Evolutionary conservation across 1,140 invertebrate species (phyloP).

Genomic region (Pteromalus puparum): DNA sequence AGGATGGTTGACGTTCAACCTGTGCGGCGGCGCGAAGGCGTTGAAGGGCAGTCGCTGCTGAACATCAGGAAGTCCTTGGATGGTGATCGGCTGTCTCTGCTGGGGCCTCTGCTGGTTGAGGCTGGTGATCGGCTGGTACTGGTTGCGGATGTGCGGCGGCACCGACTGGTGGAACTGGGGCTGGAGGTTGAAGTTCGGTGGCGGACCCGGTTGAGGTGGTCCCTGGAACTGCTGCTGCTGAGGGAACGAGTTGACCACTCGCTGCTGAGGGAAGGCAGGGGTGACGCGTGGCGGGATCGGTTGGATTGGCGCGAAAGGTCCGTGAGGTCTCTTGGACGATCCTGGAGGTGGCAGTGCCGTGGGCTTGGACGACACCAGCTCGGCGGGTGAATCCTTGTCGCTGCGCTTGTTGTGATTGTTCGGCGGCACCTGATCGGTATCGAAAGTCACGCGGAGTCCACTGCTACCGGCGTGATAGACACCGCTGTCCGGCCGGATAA

Average conservation of each 20-base stretch:
- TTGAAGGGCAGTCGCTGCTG: conserved; percentile 66
- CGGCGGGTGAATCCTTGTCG: conserved; percentile 66
- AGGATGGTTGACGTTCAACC: conserved; percentile 65
- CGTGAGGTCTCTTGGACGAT: conserved; percentile 69
- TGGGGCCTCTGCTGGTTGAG: conserved; percentile 54
- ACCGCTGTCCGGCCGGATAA: conserved; percentile 90
- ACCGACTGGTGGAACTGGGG: conserved; percentile 59
- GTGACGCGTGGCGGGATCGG: conserved; percentile 69
- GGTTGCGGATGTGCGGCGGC: conserved; percentile 49
- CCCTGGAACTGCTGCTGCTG: conserved; percentile 64
- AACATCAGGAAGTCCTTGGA: conserved; percentile 70
- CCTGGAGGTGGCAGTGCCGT: conserved; percentile 58
- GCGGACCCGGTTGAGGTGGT: conserved; percentile 65
- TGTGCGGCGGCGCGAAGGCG: conserved; percentile 60
- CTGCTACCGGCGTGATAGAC: conserved; percentile 83
- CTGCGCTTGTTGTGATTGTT: conserved; percentile 73
- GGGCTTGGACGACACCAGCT: conserved; percentile 13
- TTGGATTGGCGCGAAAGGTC: conserved; percentile 70
- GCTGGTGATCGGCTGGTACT: conserved; percentile 5
- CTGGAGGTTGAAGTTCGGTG: conserved; percentile 65
- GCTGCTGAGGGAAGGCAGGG: conserved; percentile 71
- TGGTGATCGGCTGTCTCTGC: conserved; percentile 67
- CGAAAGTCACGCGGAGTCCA: conserved; percentile 85
- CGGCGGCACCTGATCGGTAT: conserved; percentile 77
- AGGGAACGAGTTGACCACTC: conserved; percentile 74